phyloP scores from a whole-genome alignment of 2,113 vertebrate genomes.

The Rissa tridactyla region DNA sequence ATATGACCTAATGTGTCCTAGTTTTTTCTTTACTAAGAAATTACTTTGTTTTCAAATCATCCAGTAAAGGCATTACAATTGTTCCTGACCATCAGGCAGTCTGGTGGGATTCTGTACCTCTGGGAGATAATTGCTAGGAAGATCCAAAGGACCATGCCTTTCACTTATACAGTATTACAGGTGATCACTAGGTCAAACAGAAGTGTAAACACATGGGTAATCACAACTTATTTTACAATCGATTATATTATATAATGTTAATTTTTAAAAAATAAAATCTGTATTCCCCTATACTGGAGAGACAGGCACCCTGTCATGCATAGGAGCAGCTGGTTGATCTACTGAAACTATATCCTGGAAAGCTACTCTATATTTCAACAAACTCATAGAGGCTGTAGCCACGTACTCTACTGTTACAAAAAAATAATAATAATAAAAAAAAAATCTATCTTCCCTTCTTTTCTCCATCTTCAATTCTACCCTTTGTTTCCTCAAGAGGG shows the following conservation, averaged over 20 bases:
- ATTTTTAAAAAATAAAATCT: neutral
- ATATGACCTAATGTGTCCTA: neutral
- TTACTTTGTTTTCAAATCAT: neutral
- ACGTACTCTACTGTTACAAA: neutral
- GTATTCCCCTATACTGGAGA: neutral
- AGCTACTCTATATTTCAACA: neutral
- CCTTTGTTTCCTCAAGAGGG: neutral
- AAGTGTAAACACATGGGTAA: neutral
- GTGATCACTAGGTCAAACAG: neutral
- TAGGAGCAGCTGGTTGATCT: neutral
- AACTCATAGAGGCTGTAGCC: neutral
- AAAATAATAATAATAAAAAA: neutral
- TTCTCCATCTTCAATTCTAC: neutral
- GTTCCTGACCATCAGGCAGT: neutral
- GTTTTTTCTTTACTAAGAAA: neutral
- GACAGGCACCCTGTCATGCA: neutral
- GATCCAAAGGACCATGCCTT: neutral
- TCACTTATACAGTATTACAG: neutral
- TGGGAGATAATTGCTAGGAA: neutral
- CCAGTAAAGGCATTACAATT: neutral
- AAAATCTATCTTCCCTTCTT: neutral
- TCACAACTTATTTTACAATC: neutral
- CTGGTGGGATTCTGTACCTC: neutral
- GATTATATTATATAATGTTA: neutral
- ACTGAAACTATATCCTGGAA: neutral